These are phyloP conservation scores for Limenitis camilla DNA, from an alignment of 2,888 invertebrate species.

Conservation along the genomic window DNA sequence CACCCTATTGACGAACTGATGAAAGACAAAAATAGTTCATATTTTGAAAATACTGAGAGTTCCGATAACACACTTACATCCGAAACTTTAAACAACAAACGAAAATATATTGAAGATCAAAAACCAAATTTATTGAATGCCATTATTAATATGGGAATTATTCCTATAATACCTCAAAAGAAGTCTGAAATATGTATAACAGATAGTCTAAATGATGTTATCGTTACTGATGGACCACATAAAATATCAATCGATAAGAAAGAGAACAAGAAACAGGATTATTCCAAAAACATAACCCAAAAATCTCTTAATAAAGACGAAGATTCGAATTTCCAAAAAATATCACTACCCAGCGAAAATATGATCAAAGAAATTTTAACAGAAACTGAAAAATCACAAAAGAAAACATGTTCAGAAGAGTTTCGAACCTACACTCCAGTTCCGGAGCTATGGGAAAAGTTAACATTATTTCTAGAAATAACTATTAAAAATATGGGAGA, in stretches of 20 bases:
- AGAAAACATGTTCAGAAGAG: conserved; percentile 34
- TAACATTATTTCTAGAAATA: conserved; percentile 41
- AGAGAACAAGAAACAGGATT: conserved; percentile 22
- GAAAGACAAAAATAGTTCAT: conserved; percentile 32
- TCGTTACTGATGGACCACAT: conserved; percentile 20
- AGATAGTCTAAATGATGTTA: conserved; percentile 14
- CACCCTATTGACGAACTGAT: conserved; percentile 28
- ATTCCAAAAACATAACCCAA: conserved; percentile 31
- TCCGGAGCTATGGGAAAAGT: conserved; percentile 45
- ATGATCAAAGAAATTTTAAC: conserved; percentile 37
- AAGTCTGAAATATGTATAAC: not conserved
- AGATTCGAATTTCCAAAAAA: conserved; percentile 26
- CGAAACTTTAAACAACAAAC: conserved; percentile 22
- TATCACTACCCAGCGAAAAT: conserved; percentile 37
- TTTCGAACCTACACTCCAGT: conserved; percentile 28
- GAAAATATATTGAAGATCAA: not conserved
- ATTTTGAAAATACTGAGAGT: conserved; percentile 29
- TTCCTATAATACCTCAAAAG: conserved; percentile 22
- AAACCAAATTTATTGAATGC: conserved; percentile 31
- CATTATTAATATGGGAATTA: conserved; percentile 36
- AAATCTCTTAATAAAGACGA: conserved; percentile 32
- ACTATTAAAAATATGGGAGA: conserved; percentile 29
- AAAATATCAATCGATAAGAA: conserved; percentile 20
- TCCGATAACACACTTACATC: conserved; percentile 31
- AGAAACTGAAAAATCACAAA: conserved; percentile 30